Evolutionary conservation across 2,797 vertebrate genomes (phyloP), one percentile per base, ranked within the genome.

Genomic region (Aphelocoma californica): DNA sequence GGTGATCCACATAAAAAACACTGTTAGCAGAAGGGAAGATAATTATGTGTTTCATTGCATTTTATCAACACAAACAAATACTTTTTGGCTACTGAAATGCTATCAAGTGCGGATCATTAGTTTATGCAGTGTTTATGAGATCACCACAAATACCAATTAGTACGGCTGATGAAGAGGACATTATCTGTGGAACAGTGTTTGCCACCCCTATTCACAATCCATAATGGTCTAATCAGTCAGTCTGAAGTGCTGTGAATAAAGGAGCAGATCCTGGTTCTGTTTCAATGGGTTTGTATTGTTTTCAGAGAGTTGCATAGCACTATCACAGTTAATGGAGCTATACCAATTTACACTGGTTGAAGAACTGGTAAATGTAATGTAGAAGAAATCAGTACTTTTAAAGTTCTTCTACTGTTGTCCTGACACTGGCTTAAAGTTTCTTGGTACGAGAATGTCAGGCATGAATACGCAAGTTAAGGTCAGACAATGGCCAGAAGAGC

Each of bases 131-230:
- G 77, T 91, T 94, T 95, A 45, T 86, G 90, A 90, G 77, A 90
- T 84, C 92, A 86, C 87, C 70, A 92, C 82, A 97, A 96, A 95
- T 77, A 93, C 62, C 92, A 94, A 92, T 96, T 93, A 93, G 77
- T 79, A 80, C 47, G 83, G 80, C 47, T 91, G 87, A 94, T 95
- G 96, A 95, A 91, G 87, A 88, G 92, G 85, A 83, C 70, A 57
- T 95, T 86, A 75, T 90, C 58, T 92, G 77, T 92, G 87, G 69
- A 88, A 88, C 69, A 88, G 82, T 83, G 81, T 95, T 93, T 95
- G 69, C 72, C 47, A 75, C 81, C 40, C n/a, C 80, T 92, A 81
- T 95, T 96, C 87, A 81, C 73, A 70, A 79, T 86, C 88, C 71
- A 84, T 77, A 94, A 92, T 90, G 64, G 80, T 92, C 78, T 96